Evolutionary conservation across 2,113 vertebrate species (phyloP), one percentile per base, ranked within the genome.

Genomic region (Sander lucioperca): DNA sequence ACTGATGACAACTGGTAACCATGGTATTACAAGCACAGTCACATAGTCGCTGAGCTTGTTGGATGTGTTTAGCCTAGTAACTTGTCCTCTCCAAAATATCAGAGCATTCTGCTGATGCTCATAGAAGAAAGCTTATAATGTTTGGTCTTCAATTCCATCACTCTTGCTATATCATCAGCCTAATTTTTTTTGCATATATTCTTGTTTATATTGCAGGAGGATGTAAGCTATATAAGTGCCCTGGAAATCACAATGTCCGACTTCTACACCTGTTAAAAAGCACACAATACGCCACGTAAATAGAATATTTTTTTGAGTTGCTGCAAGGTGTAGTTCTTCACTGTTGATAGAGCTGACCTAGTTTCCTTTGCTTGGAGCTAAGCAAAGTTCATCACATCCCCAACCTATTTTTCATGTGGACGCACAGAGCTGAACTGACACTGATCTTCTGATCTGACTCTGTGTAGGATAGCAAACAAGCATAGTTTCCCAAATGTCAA

Each of bases 361-460:
- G 7, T 51, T 11, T 18, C 15, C 10, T 13, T 51, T 18, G 8
- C 36, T 27, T 27, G 61, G 6, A 39, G 5, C 8, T 1, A 14
- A 66, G 62, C 43, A 39, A 57, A 16, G 4, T 10, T 5, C 0
- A 6, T 21, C 33, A 27, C 2, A 11, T 25, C 30, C 13, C 15
- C 18, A 16, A 36, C 10, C 4, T 9, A 36, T 23, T 13, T 56
- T 6, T 1, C 10, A 14, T 45, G 25, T 23, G 58, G 3, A 43
- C 3, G 9, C 16, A 13, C 9, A 45, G 36, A 47, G 23, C 36
- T 70, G 73, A 70, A 70, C 64, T 69, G 54, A 70, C 51, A 63
- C 5, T 8, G 3, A 54, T 30, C 15, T 14, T 75, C 23, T n/a
- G 25, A 23, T 56, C 50, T 53, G 47, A 39, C 27, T 51, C 45